Conservation (phyloP, 2,797 vertebrate genomes). For the Nannoperca obscura region DNA sequence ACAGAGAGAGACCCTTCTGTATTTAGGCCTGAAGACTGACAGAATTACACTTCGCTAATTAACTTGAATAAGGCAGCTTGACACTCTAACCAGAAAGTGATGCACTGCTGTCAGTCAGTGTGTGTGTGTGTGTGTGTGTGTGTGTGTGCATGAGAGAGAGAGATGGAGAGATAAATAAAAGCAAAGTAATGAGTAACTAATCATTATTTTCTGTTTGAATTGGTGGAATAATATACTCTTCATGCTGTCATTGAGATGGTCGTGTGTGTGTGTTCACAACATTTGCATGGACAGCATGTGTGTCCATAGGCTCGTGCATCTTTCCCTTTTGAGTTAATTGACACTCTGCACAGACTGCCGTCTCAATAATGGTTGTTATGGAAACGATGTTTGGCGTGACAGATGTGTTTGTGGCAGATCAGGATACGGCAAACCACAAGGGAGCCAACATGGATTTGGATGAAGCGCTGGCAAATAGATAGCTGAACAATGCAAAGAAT, state of each 20-base stretch:
- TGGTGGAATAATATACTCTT: conserved; percentile 49
- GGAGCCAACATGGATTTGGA: conserved; percentile 61
- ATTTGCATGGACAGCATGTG: conserved; percentile 39
- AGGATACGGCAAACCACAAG: conserved; percentile 68
- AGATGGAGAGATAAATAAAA: conserved; percentile 7
- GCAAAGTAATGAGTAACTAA: conserved; percentile 47
- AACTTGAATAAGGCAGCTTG: conserved; percentile 57
- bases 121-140: conserved; percentile 7
- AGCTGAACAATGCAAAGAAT: conserved; percentile 46
- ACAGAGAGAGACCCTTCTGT: conserved; percentile 35
- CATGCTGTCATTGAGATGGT: conserved; percentile 21
- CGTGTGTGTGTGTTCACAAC: conserved; percentile 9
- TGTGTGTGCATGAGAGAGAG: neutral
- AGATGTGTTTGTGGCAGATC: conserved; percentile 73
- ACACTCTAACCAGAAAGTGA: conserved; percentile 42
- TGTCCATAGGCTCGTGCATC: conserved; percentile 45
- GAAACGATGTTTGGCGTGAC: conserved; percentile 76
- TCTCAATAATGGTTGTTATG: conserved; percentile 77
- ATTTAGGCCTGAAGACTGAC: conserved; percentile 51
- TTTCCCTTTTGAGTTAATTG: conserved; percentile 67
- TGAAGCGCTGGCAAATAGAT: conserved; percentile 54
- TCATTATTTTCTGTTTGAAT: conserved; percentile 56
- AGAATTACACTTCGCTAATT: conserved; percentile 63
- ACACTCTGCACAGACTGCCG: conserved; percentile 60
- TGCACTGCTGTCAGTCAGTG: conserved; percentile 19